phyloP scores from a whole-genome alignment of 2,113 vertebrate species.

The Ibidorhyncha struthersii region DNA sequence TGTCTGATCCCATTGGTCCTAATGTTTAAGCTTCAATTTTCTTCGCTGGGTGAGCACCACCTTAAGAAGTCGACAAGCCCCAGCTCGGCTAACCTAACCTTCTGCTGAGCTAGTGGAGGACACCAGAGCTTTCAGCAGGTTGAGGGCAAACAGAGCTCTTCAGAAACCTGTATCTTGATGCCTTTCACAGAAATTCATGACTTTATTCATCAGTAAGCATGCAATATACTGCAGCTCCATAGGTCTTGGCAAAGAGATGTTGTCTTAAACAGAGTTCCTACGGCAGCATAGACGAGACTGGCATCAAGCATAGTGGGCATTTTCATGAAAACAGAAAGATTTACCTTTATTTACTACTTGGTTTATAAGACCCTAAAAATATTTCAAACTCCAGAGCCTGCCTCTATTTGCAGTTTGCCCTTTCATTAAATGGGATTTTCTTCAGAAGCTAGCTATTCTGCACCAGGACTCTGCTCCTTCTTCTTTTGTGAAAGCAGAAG shows the following conservation, averaged over 20 bases:
- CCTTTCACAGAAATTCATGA: not conserved
- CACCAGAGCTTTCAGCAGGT: not conserved
- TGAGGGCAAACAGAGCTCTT: not conserved
- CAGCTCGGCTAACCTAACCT: not conserved
- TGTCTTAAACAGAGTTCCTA: not conserved
- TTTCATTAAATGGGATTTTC: not conserved
- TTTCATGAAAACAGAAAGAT: not conserved
- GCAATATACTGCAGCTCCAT: not conserved
- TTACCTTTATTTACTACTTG: not conserved
- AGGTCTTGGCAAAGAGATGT: not conserved
- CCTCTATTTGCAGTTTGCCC: not conserved
- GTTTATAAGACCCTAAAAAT: not conserved
- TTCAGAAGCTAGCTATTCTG: not conserved
- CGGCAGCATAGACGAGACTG: accelerated
- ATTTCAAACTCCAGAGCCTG: not conserved
- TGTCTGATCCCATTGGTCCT: not conserved
- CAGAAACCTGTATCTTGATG: not conserved
- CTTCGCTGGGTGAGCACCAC: not conserved
- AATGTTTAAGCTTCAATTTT: slow-evolving; percentile 21
- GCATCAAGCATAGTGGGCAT: not conserved
- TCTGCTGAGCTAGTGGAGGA: not conserved
- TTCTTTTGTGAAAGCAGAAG: not conserved
- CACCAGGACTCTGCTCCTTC: not conserved
- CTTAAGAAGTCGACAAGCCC: not conserved
- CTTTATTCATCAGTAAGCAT: slow-evolving; percentile 1